These are phyloP conservation scores for Amphipyra tragopoginis DNA, from an alignment of 2,888 invertebrate species.

Conservation along the genomic window DNA sequence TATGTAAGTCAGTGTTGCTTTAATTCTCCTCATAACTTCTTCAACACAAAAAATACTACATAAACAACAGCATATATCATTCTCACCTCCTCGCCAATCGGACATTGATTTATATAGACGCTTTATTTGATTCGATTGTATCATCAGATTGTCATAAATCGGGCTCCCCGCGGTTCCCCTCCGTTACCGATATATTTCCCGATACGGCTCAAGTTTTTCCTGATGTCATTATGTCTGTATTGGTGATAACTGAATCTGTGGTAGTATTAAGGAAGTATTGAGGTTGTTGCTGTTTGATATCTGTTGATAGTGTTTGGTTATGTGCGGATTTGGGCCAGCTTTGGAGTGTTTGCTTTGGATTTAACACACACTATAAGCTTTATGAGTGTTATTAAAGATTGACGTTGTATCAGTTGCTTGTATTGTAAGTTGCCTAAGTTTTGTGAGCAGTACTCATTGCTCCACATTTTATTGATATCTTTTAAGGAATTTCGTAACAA, in stretches of 20 bases:
- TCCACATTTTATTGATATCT: too few relatives aligned
- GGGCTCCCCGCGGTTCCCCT: constrained; percentile 67
- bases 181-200: constrained; percentile 70
- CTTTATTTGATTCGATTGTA: constrained; percentile 89
- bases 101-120: constrained; percentile 88
- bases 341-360: not conserved
- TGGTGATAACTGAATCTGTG: constrained; percentile 82
- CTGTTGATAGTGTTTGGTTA: constrained; percentile 31
- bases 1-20: too few relatives aligned
- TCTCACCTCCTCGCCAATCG: constrained; percentile 77
- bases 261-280: constrained; percentile 66
- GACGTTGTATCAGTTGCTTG: not conserved
- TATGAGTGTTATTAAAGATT: not conserved
- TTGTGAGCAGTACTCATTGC: too few relatives aligned
- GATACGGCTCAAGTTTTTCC: constrained; percentile 78
- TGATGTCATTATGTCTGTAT: constrained; percentile 84
- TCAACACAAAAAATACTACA: constrained; percentile 41
- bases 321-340: constrained; percentile 14
- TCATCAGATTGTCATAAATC: constrained; percentile 89
- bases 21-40: constrained; percentile 1
- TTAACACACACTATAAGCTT: not conserved
- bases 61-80: constrained; percentile 68
- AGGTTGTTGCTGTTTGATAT: constrained; percentile 59
- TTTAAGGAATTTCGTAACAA: too few relatives aligned
- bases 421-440: too few relatives aligned